Evolutionary conservation across 1,140 invertebrate genomes (phyloP).

Genomic region (Bombus soroeensis): DNA sequence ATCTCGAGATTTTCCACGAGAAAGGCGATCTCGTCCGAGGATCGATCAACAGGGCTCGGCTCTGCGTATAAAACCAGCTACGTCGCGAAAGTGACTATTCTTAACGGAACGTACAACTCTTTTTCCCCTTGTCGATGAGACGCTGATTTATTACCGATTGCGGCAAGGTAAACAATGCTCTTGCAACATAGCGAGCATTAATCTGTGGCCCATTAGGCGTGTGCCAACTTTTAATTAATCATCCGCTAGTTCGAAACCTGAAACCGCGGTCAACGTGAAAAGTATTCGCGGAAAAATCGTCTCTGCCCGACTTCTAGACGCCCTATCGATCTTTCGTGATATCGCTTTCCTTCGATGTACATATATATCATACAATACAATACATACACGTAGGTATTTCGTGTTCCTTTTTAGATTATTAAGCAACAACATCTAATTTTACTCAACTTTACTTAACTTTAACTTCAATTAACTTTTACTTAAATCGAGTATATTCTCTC

Average conservation of each 20-base stretch:
- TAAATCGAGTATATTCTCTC: too few species aligned
- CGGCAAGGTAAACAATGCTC: conserved; percentile 69
- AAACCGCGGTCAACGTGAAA: conserved; percentile 9
- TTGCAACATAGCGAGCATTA: conserved; percentile 71
- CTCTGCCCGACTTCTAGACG: background rate
- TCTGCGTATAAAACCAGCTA: conserved; percentile 33
- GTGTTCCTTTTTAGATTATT: too few species aligned
- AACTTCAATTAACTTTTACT: too few species aligned
- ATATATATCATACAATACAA: too few species aligned
- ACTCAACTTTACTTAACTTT: too few species aligned
- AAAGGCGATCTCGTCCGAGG: background rate
- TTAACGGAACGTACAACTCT: conserved; percentile 54
- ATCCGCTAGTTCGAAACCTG: conserved; percentile 43
- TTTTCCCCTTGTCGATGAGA: conserved; percentile 51
- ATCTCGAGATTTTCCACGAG: conserved; percentile 35
- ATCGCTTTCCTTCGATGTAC: too few species aligned
- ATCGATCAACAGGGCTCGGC: conserved; percentile 52
- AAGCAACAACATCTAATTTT: too few species aligned
- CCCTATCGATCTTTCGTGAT: background rate
- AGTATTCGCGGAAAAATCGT: conserved; percentile 16
- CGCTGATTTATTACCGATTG: conserved; percentile 71
- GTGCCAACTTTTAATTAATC: conserved; percentile 76
- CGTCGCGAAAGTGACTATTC: conserved; percentile 61
- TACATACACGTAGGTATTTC: too few species aligned
- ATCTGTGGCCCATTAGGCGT: conserved; percentile 76